Base-by-base conservation (phyloP, 2,113 vertebrate species). In the Oenanthe melanoleuca region DNA sequence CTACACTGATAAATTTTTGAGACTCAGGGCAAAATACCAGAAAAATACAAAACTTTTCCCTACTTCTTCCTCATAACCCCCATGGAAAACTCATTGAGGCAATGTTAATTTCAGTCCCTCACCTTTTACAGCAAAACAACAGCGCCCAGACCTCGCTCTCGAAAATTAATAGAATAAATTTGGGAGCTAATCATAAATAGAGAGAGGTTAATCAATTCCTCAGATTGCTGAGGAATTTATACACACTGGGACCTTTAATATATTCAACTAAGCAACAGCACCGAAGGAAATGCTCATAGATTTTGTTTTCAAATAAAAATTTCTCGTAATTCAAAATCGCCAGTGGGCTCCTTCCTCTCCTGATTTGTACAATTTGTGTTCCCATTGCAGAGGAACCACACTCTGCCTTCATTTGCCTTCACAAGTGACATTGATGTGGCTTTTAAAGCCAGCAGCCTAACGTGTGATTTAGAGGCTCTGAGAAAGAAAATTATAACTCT, bases 391-490 rank as follows among this genome's bases (percentile, higher is more conserved):
- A 65, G 47, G 56, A 14, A 40, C 82, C 78, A 91, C 49, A 0
- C 56, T 7, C 70, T 64, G 84, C 74, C 73, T 94, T 88, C 91
- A n/a, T 81, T 92, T 88, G 44, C 77, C 67, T 96, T 94, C 45
- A 73, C 80, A 29, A 19, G 80, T 86, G 70, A 91, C 89, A 91
- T 18, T 79, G 80, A 80, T 21, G 88, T 59, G 72, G 91, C 79
- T 94, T 95, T 96, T 72, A 64, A 93, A 96, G 94, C 79, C 72
- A 73, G 92, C 78, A 93, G 73, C 84, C 59, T 38, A 86, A 85
- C 7, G 1, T 85, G 66, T 86, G 28, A 96, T 96, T 96, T 96
- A 86, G 72, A 92, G 57, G 91, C 67, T 92, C 78, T 2, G 65
- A 47, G 37, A 96, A 97, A 53, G 83, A 65, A 93, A 96, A 94